Conservation (phyloP, 2,888 invertebrate species). For the Mythimna albipuncta region DNA sequence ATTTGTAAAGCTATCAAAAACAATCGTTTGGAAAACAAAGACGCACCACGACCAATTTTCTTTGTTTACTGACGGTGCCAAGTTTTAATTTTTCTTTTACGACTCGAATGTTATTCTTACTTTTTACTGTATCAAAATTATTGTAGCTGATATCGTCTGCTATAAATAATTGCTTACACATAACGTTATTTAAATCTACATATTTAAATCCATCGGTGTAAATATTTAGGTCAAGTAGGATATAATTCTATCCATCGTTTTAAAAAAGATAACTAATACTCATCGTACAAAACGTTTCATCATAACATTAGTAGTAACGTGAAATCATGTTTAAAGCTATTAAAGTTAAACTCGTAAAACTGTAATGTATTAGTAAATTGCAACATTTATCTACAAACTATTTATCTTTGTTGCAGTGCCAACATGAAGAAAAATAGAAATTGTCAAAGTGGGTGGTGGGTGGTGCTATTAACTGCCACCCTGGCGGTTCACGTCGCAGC, state of each 20-base stretch:
- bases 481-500: constrained; percentile 77
- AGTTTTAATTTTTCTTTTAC: constrained; percentile 42
- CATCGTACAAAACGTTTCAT: constrained; percentile 15
- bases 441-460: constrained; percentile 83
- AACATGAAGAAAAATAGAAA: constrained; percentile 84
- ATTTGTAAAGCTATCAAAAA: constrained; percentile 34
- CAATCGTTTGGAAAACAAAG: constrained; percentile 41
- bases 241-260: constrained; percentile 32
- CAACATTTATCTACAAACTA: neutral
- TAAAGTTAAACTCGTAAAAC: neutral
- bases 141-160: constrained; percentile 5
- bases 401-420: constrained; percentile 67
- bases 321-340: neutral
- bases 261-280: constrained; percentile 39
- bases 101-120: constrained; percentile 27
- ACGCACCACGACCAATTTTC: constrained; percentile 31
- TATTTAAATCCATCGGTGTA: constrained; percentile 36
- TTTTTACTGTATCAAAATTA: constrained; percentile 14
- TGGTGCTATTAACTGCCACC: constrained; percentile 80
- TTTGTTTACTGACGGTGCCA: constrained; percentile 41
- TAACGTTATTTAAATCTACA: constrained; percentile 15
- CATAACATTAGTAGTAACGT: neutral
- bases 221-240: constrained; percentile 51
- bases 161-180: constrained; percentile 25
- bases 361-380: constrained; percentile 3